These are phyloP conservation scores for Zalophus californianus DNA, from an alignment of 2,797 vertebrate species.

Conservation along the genomic window DNA sequence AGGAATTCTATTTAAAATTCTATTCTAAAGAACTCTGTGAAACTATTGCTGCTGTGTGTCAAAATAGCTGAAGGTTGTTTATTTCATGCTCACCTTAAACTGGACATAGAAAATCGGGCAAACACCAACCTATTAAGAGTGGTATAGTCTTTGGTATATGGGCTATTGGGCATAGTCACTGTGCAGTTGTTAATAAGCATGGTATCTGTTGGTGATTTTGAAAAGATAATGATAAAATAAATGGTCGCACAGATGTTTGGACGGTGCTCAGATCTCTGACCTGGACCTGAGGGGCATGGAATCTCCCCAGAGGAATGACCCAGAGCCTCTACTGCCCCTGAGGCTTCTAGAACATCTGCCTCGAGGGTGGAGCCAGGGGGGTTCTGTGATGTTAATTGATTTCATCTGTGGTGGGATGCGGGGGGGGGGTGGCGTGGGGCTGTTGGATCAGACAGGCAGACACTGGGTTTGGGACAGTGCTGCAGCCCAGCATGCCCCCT, in stretches of 20 bases:
- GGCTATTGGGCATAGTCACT: not conserved
- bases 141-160: not conserved
- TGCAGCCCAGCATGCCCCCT: not conserved
- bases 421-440: not conserved
- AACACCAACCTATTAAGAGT: not conserved
- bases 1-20: not conserved
- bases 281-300: not conserved
- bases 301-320: not conserved
- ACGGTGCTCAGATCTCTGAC: not conserved
- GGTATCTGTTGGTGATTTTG: not conserved
- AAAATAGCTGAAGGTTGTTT: not conserved
- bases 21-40: not conserved
- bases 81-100: not conserved
- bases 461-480: not conserved
- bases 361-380: not conserved
- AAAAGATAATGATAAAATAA: not conserved
- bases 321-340: accelerated
- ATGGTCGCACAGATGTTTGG: accelerated
- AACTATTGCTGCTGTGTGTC: not conserved
- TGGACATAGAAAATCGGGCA: not conserved
- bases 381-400: not conserved
- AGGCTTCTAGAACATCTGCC: not conserved
- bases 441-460: not conserved
- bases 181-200: not conserved
- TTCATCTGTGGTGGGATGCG: not conserved